Conservation (phyloP, 2,113 vertebrate genomes). For the Ciconia stormi region DNA sequence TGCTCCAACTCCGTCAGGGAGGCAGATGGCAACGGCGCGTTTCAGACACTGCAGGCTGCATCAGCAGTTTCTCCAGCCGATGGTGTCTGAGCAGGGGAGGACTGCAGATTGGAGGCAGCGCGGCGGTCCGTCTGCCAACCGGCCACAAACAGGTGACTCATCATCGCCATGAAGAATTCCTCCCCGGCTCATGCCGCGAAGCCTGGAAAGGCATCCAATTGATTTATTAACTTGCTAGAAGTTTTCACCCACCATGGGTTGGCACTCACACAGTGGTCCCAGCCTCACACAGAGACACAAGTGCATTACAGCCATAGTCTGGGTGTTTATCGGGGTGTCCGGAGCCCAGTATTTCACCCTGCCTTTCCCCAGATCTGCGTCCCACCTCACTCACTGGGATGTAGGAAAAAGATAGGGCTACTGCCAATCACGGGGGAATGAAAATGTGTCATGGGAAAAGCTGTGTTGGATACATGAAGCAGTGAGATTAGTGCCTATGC, state of each 20-base stretch:
- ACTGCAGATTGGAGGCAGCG: slow-evolving; percentile 6
- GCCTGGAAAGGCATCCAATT: background rate
- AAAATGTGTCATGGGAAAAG: background rate
- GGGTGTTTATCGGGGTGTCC: background rate
- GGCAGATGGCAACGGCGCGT: slow-evolving; percentile 55
- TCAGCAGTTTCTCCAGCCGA: slow-evolving; percentile 62
- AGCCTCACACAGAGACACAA: background rate
- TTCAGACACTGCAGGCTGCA: slow-evolving; percentile 58
- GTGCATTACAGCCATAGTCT: accelerated
- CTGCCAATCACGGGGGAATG: background rate
- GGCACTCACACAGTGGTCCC: background rate
- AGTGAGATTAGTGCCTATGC: background rate
- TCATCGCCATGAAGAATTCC: background rate
- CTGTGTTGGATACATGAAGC: background rate
- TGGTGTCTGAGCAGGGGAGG: slow-evolving; percentile 46
- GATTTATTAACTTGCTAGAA: background rate
- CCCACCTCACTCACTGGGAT: background rate
- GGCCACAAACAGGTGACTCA: slow-evolving; percentile 43
- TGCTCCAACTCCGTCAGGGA: slow-evolving; percentile 39
- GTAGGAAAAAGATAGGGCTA: background rate
- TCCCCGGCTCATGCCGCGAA: accelerated
- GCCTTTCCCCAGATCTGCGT: background rate
- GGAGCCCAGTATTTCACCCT: background rate
- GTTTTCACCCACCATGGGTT: background rate
- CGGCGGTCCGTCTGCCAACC: background rate